Base-by-base conservation (phyloP, 92 coral and sea anemone species). In the Galaxea fascicularis region DNA sequence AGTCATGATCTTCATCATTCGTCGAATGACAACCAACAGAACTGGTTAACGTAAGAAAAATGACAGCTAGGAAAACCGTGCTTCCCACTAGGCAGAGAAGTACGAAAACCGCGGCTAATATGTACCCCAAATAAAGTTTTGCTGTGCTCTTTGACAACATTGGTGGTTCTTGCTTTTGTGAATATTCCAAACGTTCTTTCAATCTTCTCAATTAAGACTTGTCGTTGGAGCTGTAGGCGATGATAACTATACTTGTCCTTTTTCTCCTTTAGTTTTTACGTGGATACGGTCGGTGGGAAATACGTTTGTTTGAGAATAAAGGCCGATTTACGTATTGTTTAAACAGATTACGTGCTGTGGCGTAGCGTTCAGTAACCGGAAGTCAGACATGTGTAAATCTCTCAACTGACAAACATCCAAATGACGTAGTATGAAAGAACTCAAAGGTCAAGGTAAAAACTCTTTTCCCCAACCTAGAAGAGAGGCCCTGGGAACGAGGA, bases 21-120 rank as follows among this genome's bases (percentile, higher is more conserved):
- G 68, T 7, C 30, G 68, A 27, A 9, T 26, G 68, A 26, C 68
- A 63, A 7, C 31, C 68, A 27, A 25, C 26, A 52, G 13, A 70
- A 13, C 25, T 44, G 39, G 30, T 87, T 41, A 22, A 65, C 4
- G 29, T 20, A n/a, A 35, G 21, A 56, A 76, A 31, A 16, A n/a
- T 76, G 47, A 76, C 3, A 15, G 64, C 56, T 17, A 59, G 54
- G 6, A 25, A 17, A 24, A 25, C 14, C 12, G 15, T 1, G 15
- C 54, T 39, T 10, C 52, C 81, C 21, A 68, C 13, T 12, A 76
- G 15, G 16, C 69, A 76, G 54, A 76, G 64, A 59, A 76, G 12
- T 6, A 30, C 53, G 20, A 76, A 39, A 47, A 68, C 71, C 54
- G 52, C 60, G 10, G 60, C 59, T 25, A 15, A 20, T 25, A 63